These are phyloP conservation scores for Phenganax subtilis DNA, from an alignment of 92 coral and sea anemone species.

Conservation along the genomic window DNA sequence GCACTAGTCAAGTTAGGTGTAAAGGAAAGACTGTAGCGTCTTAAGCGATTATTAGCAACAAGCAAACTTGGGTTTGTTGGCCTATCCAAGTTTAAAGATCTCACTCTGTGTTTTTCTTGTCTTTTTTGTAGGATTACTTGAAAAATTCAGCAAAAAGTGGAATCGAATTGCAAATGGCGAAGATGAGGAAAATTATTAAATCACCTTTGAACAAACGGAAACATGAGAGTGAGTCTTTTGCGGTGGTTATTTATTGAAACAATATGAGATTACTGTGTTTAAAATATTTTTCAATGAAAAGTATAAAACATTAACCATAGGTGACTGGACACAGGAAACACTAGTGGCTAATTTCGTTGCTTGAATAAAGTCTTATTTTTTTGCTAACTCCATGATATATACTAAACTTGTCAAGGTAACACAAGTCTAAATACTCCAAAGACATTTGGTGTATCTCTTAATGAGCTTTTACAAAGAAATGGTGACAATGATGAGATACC, in stretches of 20 bases:
- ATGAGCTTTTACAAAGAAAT: slow-evolving; percentile 54
- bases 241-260: neutral
- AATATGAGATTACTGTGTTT: neutral
- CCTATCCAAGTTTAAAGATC: too few species aligned
- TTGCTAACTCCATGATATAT: neutral
- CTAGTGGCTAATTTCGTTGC: too few species aligned
- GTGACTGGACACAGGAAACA: too few species aligned
- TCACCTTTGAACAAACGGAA: slow-evolving; percentile 81
- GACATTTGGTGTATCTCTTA: slow-evolving; percentile 83
- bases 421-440: slow-evolving; percentile 42
- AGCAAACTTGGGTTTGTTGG: too few species aligned
- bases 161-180: slow-evolving; percentile 63
- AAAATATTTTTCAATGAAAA: neutral
- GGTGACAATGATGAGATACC: slow-evolving; percentile 64
- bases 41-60: too few species aligned
- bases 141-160: neutral
- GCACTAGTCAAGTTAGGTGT: too few species aligned
- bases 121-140: neutral
- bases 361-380: too few species aligned
- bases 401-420: neutral
- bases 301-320: neutral
- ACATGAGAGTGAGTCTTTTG: slow-evolving; percentile 43
- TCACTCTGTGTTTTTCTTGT: neutral
- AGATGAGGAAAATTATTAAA: slow-evolving; percentile 86
- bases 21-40: too few species aligned